Evolutionary conservation across 2,888 invertebrate genomes (phyloP).

Genomic region (Siphlonurus alternatus): DNA sequence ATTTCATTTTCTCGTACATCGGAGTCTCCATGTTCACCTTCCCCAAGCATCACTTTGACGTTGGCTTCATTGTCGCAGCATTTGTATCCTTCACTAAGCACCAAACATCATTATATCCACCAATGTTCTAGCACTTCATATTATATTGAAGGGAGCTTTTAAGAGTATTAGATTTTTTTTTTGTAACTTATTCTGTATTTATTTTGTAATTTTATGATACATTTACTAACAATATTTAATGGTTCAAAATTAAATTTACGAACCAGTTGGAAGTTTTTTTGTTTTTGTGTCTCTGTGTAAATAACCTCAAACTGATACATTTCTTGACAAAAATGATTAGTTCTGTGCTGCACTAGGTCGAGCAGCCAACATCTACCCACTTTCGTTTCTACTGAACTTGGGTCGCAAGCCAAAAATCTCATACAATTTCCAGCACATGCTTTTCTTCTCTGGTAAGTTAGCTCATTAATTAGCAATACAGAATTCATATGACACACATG

Average conservation of each 20-base stretch:
- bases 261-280: background rate
- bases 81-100: conserved; percentile 77
- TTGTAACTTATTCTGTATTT: background rate
- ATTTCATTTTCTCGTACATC: conserved; percentile 97
- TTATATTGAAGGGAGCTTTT: background rate
- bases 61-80: conserved; percentile 78
- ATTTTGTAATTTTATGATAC: no score
- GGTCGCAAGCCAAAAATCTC: conserved; percentile 85
- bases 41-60: conserved; percentile 85
- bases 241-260: no score
- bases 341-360: conserved; percentile 79
- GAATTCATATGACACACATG: no score
- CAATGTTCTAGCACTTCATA: background rate
- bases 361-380: conserved; percentile 88
- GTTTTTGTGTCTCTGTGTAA: background rate
- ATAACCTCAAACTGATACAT: conserved; percentile 13
- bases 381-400: conserved; percentile 82
- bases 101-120: background rate
- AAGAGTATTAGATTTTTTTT: background rate
- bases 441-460: conserved; percentile 75
- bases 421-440: conserved; percentile 90
- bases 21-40: conserved; percentile 98
- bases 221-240: no score
- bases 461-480: no score
- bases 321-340: conserved; percentile 35